A percentile compares a stretch with the other conserved stretches of the same genome.
phyloP scores from a whole-genome alignment of 2,888 invertebrate species.

The Villa cingulata region DNA sequence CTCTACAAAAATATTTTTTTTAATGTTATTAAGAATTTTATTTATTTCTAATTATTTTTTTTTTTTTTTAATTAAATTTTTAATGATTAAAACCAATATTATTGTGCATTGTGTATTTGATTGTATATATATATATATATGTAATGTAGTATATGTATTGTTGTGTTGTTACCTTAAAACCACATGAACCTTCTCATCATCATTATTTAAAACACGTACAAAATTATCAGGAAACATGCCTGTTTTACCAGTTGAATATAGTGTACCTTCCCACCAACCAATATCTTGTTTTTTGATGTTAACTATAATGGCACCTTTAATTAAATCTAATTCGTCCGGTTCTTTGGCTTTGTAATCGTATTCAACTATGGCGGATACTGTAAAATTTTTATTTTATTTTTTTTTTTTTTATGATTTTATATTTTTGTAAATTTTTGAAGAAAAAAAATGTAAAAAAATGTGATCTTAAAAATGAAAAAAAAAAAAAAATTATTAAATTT shows the following conservation, averaged over 20 bases:
- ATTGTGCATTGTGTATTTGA: too few species aligned
- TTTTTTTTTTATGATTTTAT: too few species aligned
- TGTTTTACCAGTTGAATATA: conserved; percentile 51
- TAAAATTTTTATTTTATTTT: too few species aligned
- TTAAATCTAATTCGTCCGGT: conserved; percentile 68
- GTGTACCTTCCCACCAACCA: conserved; percentile 87
- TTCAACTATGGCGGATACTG: conserved; percentile 63
- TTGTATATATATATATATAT: too few species aligned
- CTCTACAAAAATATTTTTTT: conserved; percentile 25
- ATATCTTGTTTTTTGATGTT: conserved; percentile 64
- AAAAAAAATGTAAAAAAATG: too few species aligned
- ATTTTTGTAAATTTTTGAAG: too few species aligned
- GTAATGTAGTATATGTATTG: too few species aligned
- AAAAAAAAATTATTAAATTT: too few species aligned
- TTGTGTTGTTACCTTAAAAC: conserved; percentile 32
- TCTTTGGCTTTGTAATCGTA: conserved; percentile 77
- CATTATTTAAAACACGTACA: conserved; percentile 49
- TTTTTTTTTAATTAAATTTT: neutral
- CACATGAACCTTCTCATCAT: conserved; percentile 26
- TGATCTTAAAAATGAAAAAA: too few species aligned
- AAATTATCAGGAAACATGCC: conserved; percentile 93
- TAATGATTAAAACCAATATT: too few species aligned
- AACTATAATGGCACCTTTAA: conserved; percentile 69
- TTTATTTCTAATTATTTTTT: neutral
- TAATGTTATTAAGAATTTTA: too few species aligned